Percentiles rank a stretch among this genome's conserved stretches.
Evolutionary conservation across 1,140 invertebrate species (phyloP).

Genomic region (Trypoxylus dichotomus): DNA sequence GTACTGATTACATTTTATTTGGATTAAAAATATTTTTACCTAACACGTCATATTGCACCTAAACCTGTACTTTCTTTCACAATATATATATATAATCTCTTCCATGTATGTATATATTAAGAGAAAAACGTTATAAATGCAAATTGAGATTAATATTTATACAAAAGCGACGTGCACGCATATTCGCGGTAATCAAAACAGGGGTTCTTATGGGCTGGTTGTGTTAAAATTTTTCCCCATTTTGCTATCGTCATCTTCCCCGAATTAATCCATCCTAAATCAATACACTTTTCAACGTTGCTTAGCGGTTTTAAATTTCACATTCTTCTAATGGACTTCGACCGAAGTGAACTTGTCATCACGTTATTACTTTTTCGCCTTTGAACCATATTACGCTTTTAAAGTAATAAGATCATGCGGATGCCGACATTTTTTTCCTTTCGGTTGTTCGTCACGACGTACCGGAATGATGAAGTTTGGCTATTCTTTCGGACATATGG

Average conservation of each 20-base stretch:
- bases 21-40: too few species aligned
- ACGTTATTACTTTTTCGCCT: constrained; percentile 6
- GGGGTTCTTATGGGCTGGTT: neutral
- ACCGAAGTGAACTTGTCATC: neutral
- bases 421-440: neutral
- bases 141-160: constrained; percentile 25
- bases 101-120: neutral
- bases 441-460: neutral
- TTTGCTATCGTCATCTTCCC: neutral
- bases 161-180: neutral
- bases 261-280: constrained; percentile 30
- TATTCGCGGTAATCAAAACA: constrained; percentile 3
- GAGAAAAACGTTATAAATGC: constrained; percentile 7
- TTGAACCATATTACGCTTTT: neutral
- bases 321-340: constrained; percentile 27
- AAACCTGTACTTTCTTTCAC: too few species aligned
- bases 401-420: neutral
- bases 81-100: too few species aligned
- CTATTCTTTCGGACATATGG: constrained; percentile 3
- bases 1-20: too few species aligned
- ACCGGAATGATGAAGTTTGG: neutral
- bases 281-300: constrained; percentile 32
- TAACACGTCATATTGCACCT: too few species aligned
- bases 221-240: constrained; percentile 24
- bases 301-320: constrained; percentile 36